Base-by-base conservation (phyloP, 2,888 invertebrate species). In the Luperina nickerlii region DNA sequence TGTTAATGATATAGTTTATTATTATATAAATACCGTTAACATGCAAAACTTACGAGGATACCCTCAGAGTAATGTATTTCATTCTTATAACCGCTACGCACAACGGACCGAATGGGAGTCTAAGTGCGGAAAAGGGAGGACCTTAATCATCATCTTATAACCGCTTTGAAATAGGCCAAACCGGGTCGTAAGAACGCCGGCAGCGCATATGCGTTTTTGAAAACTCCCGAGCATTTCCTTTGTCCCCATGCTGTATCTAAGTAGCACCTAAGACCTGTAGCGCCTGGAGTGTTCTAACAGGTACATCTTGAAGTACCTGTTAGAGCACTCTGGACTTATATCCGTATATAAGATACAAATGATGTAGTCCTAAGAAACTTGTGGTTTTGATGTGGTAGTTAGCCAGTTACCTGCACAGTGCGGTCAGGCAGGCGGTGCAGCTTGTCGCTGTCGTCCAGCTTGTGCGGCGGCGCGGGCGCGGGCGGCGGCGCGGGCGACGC, bases 401-500 rank as follows among this genome's bases (percentile, higher is more conserved):
- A 32, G 38, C 6, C 1, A 2, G 3, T 73, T 82, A 94, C 94
- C 94, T 94, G 94, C 89, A 92, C 74, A 18, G 91, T 89, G 68
- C 93, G 91, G 11, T 93, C 94, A 76, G 92, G 94, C 81, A 89
- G 92, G 88, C 87, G 94, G 91, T 83, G 90, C 27, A 82, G 90
- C 27, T 95, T 91, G 63, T 93, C 93, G 60, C 87, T 84, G 76
- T 91, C 89, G 45, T 88, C 88, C 1, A 9, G 66, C 74, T 87
- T 87, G 78, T 74, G 84, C 15, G 76, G 84, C 15, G 76, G 81
- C 90, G 91, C 68, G 89, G 87, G 60, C 86, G 91, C 82, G 57
- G 93, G 92, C 32, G 48, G 0, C 3, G 83, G 76, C 20, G 81
- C 32, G 32, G 87, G 87, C 13, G 85, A 79, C 0, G 77, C 24